Conservation (phyloP, 2,888 invertebrate species). For the Megastigmus dorsalis region DNA sequence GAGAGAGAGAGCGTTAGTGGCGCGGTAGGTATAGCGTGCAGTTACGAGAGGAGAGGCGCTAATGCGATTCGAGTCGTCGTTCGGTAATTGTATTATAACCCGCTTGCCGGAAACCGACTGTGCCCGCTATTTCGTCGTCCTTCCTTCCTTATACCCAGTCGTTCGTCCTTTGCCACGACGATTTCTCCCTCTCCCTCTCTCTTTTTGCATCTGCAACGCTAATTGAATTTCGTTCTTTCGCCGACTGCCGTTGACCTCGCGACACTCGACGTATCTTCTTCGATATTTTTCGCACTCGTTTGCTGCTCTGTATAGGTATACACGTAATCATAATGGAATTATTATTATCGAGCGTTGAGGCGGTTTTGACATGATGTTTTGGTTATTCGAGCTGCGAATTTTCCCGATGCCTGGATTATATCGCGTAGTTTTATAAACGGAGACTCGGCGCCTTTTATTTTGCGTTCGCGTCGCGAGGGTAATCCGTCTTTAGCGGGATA, state of each 20-base stretch:
- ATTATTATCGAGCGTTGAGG: constrained; percentile 2
- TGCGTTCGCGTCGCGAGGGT: not conserved
- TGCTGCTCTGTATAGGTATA: not conserved
- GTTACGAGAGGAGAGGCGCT: too few relatives aligned
- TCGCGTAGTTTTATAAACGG: too few relatives aligned
- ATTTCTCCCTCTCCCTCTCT: constrained; percentile 56
- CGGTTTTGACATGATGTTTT: too few relatives aligned
- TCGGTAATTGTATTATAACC: constrained; percentile 67
- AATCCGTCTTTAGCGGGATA: constrained; percentile 35
- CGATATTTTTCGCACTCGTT: not conserved
- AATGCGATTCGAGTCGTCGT: constrained; percentile 67
- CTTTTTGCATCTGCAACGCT: constrained; percentile 58
- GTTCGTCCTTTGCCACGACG: constrained; percentile 60
- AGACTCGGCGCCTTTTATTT: not conserved
- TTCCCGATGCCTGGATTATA: too few relatives aligned
- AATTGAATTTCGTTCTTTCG: constrained; percentile 63
- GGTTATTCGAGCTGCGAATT: too few relatives aligned
- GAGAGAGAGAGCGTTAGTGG: too few relatives aligned
- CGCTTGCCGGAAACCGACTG: constrained; percentile 61
- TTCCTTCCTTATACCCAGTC: constrained; percentile 25
- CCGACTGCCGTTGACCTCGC: constrained; percentile 16
- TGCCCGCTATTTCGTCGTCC: constrained; percentile 24
- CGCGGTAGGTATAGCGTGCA: too few relatives aligned
- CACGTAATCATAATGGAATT: constrained; percentile 2
- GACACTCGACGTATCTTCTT: too few relatives aligned